Evolutionary conservation across 2,888 invertebrate genomes (phyloP), one percentile per base, ranked within the genome.

Genomic region (Andrena minutula): DNA sequence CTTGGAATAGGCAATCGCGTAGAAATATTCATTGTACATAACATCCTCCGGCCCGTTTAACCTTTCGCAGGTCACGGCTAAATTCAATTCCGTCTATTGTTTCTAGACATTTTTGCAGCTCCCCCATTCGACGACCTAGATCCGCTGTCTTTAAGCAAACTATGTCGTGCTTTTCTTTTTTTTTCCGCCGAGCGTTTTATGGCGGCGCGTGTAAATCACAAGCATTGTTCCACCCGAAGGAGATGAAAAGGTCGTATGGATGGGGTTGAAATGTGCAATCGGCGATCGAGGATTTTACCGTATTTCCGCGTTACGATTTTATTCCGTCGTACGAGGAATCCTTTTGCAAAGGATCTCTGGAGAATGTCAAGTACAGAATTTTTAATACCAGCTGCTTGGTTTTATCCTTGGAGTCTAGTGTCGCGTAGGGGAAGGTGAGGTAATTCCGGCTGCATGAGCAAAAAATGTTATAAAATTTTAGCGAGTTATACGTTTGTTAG

Each of bases 191-290:
- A 16, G 3, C 20, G 28, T 26, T 26, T 65, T 51, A 70, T 56
- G 64, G 61, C 51, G 26, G 49, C 66, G 41, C 61, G 63, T 49
- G 64, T 53, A 74, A 79, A 74, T 81, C 20, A 26, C n/a, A 7
- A 8, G n/a, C 32, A 65, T 69, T 73, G 69, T 79, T 75, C 58
- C 10, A 4, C 49, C 12, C 2, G 49, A 73, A 32, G n/a, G 7
- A 35, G 41, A 28, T 28, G 63, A 7, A 49, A 32, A n/a, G 12
- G 26, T 69, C 47, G 20, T 49, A 20, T 32, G 41, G 26, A 53
- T 56, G 20, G 47, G 2, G 23, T 53, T 16, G 12, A 41, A 58
- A 64, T 64, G 16, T 66, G 51, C 20, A n/a, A 32, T 23, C 35
- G 51, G 3, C 7, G 26, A 47, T 71, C 20, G 6, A 47, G 1